Base-by-base conservation (phyloP, 2,797 vertebrate species). In the Epinephelus malabaricus region DNA sequence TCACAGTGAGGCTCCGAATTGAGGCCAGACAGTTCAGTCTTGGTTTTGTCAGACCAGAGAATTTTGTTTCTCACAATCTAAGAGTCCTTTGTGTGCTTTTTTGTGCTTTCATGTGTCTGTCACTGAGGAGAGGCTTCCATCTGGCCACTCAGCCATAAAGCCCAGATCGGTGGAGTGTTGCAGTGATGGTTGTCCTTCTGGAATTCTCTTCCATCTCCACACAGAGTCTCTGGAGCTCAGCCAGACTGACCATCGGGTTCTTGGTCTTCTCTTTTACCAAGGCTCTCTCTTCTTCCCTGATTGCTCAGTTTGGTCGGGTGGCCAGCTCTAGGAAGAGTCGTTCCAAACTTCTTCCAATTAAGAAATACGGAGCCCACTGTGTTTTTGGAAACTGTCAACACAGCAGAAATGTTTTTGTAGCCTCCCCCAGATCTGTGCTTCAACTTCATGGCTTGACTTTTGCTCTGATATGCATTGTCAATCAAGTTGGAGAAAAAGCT, bases 191-290 rank as follows among this genome's bases (percentile, higher is more conserved):
- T 30, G 45, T 14, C 9, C 23, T 62, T 62, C 61, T 50, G 12
- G 59, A 64, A 6, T 19, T 63, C 58, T 63, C 50, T 63, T 17
- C 7, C 61, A 55, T 67, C 13, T 63, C 12, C 58, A 63, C 58
- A 11, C 50, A 56, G 21, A 6, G 62, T 68, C 45, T 76, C 43
- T 63, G 40, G 63, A 82, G 34, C 58, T 21, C 59, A 15, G n/a
- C 40, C 40, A 30, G 50, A 21, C 11, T 8, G 46, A 18, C 46
- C 46, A 47, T 50, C 51, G 5, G 12, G 5, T 55, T 30, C 54
- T 30, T 30, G 54, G 25, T 55, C 6, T 17, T 14, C 25, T 55
- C 54, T 55, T 14, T 30, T 55, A 15, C 23, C 13, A 49, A 55
- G 38, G 18, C 49, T 18, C 8, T n/a, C 18, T 17, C 7, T 49